Evolutionary conservation across 2,888 invertebrate genomes (phyloP).

Genomic region (Hedychridium roseum): DNA sequence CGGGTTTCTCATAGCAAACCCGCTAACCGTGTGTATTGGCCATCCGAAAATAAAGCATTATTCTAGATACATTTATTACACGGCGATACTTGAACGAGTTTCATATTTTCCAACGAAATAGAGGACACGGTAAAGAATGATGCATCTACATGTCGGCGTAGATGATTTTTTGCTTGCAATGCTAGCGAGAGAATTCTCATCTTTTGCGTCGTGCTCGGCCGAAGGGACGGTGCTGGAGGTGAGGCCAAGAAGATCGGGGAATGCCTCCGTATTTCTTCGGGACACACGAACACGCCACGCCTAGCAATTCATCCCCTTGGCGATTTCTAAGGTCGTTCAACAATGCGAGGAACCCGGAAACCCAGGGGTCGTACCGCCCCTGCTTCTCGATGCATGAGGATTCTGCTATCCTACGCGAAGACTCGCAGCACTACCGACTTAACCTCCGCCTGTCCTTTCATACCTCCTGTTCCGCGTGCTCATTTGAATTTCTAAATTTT

Average conservation of each 20-base stretch:
- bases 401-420: constrained; percentile 5
- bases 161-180: no score
- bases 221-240: neutral
- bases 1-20: neutral
- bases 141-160: no score
- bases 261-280: constrained; percentile 19
- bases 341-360: constrained; percentile 23
- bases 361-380: neutral
- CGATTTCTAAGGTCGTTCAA: constrained; percentile 25
- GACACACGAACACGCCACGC: constrained; percentile 21
- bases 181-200: neutral
- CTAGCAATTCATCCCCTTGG: constrained; percentile 23
- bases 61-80: no score
- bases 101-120: no score
- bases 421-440: constrained; percentile 1
- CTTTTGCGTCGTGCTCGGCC: no score
- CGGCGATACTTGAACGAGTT: no score
- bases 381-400: constrained; percentile 23
- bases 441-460: neutral
- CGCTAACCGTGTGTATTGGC: no score
- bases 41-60: no score
- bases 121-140: no score
- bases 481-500: constrained; percentile 16
- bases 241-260: neutral
- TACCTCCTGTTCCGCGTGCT: neutral